Evolutionary conservation across 1,140 invertebrate genomes (phyloP).

Genomic region (Piezodorus guildinii): DNA sequence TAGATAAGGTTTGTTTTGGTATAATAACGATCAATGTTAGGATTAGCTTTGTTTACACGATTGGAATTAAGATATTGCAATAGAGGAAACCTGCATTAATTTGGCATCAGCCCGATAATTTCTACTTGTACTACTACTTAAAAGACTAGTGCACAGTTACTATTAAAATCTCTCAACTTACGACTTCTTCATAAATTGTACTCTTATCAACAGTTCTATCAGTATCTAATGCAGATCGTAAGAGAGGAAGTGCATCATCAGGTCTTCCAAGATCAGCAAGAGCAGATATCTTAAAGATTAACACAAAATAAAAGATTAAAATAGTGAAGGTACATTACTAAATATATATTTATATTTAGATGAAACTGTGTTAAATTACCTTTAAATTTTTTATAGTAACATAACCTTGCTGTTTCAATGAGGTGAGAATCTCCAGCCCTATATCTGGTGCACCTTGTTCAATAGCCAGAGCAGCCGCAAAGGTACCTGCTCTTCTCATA

Average conservation of each 20-base stretch:
- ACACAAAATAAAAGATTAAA: neutral
- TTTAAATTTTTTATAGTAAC: slow-evolving; percentile 56
- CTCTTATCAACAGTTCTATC: slow-evolving; percentile 56
- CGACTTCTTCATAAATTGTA: slow-evolving; percentile 12
- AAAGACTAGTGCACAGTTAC: too few relatives aligned
- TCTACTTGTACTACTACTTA: too few relatives aligned
- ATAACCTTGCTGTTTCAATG: slow-evolving; percentile 41
- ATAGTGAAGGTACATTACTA: neutral
- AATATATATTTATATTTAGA: neutral
- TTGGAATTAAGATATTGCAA: too few relatives aligned
- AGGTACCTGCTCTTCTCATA: slow-evolving; percentile 46
- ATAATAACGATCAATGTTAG: too few relatives aligned
- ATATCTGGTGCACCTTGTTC: slow-evolving; percentile 52
- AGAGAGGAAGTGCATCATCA: slow-evolving; percentile 49
- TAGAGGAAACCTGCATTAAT: too few relatives aligned
- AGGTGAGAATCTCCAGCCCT: slow-evolving; percentile 50
- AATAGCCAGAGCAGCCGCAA: slow-evolving; percentile 49
- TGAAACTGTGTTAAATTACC: slow-evolving; percentile 32
- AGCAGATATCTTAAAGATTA: slow-evolving; percentile 39
- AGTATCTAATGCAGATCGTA: slow-evolving; percentile 48
- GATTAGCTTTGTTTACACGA: too few relatives aligned
- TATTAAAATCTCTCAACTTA: slow-evolving; percentile 38
- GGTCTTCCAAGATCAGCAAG: slow-evolving; percentile 46
- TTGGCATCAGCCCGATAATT: too few relatives aligned
- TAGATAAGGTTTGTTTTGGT: too few relatives aligned